Base-by-base conservation (phyloP, 2,888 invertebrate species). In the Dastarcus helophoroides region DNA sequence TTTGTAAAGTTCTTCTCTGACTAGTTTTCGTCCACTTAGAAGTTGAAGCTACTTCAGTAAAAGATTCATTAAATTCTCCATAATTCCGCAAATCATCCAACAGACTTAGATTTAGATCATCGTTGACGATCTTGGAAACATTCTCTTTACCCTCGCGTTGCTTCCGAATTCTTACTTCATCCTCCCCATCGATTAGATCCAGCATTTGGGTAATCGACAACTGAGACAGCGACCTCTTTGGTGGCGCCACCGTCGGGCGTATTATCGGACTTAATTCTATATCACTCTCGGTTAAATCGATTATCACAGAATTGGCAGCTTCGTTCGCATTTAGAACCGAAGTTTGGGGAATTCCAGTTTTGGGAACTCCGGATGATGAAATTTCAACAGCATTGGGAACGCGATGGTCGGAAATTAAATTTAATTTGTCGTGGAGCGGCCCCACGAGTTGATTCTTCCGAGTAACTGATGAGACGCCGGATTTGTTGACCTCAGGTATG, bases 101-200 rank as follows among this genome's bases (percentile, higher is more conserved):
- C 10, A 28, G 10, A 8, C 24, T 32, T 6, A 8, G 7, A 4
- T 13, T 17, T 14, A 3, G 14, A 32, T 11, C 7, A 11, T 22
- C 24, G 21, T 27, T 14, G 3, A 8, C 22, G n/a, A 48, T 24
- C 60, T 23, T 9, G 14, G 23, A 24, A 14, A 14, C 14, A 26
- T 7, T 3, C 11, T 14, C 6, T 16, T 14, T 9, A 22, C 3
- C 4, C 10, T 4, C 9, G 3, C n/a, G 11, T 23, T 23, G 24
- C 4, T 10, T 23, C 12, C 13, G 24, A 5, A 9, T 9, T 7
- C 9, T n/a, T n/a, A n/a, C n/a, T n/a, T n/a, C n/a, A n/a, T n/a
- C n/a, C n/a, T n/a, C 48, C 48, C 55, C 60, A 40, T 65, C 65
- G 3, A 68, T 63, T 50, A 66, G 59, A 37, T 35, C 38, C 15